Evolutionary conservation across 2,888 invertebrate genomes (phyloP).

Genomic region (Glomeris marginata): DNA sequence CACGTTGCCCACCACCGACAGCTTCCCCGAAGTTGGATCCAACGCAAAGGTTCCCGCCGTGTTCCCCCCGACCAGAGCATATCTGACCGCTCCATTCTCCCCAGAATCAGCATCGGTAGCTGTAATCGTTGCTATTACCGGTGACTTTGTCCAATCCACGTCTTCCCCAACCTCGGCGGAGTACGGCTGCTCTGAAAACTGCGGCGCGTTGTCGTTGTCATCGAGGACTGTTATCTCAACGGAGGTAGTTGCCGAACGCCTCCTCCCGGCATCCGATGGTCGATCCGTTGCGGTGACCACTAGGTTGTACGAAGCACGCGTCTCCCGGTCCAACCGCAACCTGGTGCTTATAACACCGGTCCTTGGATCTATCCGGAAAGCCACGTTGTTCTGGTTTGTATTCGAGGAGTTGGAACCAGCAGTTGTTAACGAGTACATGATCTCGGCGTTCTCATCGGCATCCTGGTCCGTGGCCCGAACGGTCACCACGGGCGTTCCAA

Average conservation of each 20-base stretch:
- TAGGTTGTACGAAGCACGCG: constrained; percentile 65
- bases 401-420: constrained; percentile 39
- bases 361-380: constrained; percentile 65
- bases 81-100: constrained; percentile 77
- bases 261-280: constrained; percentile 53
- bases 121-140: constrained; percentile 63
- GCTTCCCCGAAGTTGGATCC: constrained; percentile 81
- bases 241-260: constrained; percentile 66
- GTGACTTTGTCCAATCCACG: constrained; percentile 65
- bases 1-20: constrained; percentile 67
- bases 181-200: constrained; percentile 79
- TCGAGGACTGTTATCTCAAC: constrained; percentile 68
- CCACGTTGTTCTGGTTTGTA: constrained; percentile 36
- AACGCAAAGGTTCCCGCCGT: constrained; percentile 86
- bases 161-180: constrained; percentile 78
- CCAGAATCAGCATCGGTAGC: constrained; percentile 89
- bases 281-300: constrained; percentile 73
- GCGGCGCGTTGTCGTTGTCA: constrained; percentile 78
- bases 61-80: constrained; percentile 90
- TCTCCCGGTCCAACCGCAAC: constrained; percentile 70
- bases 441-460: constrained; percentile 74
- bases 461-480: constrained; percentile 86
- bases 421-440: constrained; percentile 37
- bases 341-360: constrained; percentile 76
- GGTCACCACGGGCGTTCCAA: constrained; percentile 74